These are phyloP conservation scores for Neogobius melanostomus DNA, from an alignment of 2,113 vertebrate genomes.

Conservation along the genomic window DNA sequence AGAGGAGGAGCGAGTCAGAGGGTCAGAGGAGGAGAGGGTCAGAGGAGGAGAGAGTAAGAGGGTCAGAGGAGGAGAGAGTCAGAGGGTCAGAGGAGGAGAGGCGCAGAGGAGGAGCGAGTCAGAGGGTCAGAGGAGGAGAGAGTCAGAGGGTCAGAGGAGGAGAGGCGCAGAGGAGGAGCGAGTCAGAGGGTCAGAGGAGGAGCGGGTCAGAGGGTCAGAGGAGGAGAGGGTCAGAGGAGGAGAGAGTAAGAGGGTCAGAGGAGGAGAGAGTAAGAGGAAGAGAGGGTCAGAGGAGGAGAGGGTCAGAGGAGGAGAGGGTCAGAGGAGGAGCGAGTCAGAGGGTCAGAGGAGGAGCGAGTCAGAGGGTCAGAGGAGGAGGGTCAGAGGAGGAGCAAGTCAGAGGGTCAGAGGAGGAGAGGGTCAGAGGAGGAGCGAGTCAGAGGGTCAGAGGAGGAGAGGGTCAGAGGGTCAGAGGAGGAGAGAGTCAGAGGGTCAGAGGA, in stretches of 20 bases:
- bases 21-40: not conserved
- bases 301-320: not conserved
- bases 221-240: not conserved
- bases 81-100: not conserved
- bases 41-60: slow-evolving; percentile 4
- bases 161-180: too few relatives aligned
- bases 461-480: too few relatives aligned
- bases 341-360: not conserved
- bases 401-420: too few relatives aligned
- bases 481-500: too few relatives aligned
- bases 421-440: too few relatives aligned
- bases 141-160: too few relatives aligned
- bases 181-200: too few relatives aligned
- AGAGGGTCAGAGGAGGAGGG: not conserved
- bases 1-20: not conserved
- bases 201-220: too few relatives aligned
- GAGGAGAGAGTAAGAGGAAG: not conserved
- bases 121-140: not conserved
- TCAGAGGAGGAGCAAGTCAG: not conserved
- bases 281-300: not conserved
- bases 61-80: not conserved
- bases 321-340: slow-evolving; percentile 2
- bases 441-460: too few relatives aligned
- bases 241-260: not conserved
- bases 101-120: too few relatives aligned